Percentiles rank a stretch among this genome's conserved stretches.
phyloP scores from a whole-genome alignment of 2,888 invertebrate genomes.

The Dryobotodes eremita region DNA sequence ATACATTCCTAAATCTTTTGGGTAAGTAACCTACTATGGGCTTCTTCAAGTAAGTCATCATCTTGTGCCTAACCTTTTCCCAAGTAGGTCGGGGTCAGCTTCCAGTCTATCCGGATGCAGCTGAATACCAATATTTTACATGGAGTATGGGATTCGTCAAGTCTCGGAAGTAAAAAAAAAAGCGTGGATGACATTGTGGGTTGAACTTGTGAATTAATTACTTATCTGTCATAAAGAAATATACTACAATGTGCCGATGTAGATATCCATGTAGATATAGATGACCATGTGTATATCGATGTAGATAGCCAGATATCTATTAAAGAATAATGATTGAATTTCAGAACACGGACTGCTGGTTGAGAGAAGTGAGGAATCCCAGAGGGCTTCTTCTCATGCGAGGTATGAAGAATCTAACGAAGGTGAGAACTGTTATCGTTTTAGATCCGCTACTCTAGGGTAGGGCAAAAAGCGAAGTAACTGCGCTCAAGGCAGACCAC shows the following conservation, averaged over 20 bases:
- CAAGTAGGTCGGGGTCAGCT: too few species aligned
- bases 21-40: background rate
- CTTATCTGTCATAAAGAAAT: background rate
- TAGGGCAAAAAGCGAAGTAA: background rate
- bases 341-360: conserved; percentile 22
- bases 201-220: background rate
- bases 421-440: conserved; percentile 33
- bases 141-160: too few species aligned
- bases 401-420: conserved; percentile 27
- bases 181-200: background rate
- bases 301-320: background rate
- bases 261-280: too few species aligned
- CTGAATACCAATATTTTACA: background rate
- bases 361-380: conserved; percentile 5
- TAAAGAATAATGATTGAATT: conserved; percentile 2
- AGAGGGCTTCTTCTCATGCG: background rate
- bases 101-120: background rate
- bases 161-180: background rate
- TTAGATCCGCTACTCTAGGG: background rate
- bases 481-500: background rate
- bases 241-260: background rate
- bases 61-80: too few species aligned
- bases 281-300: too few species aligned
- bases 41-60: too few species aligned
- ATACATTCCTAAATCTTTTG: background rate